A percentile compares a stretch with the other conserved stretches of the same genome.
Conservation (phyloP, 2,888 invertebrate species). For the Gymnoscelis rufifasciata region DNA sequence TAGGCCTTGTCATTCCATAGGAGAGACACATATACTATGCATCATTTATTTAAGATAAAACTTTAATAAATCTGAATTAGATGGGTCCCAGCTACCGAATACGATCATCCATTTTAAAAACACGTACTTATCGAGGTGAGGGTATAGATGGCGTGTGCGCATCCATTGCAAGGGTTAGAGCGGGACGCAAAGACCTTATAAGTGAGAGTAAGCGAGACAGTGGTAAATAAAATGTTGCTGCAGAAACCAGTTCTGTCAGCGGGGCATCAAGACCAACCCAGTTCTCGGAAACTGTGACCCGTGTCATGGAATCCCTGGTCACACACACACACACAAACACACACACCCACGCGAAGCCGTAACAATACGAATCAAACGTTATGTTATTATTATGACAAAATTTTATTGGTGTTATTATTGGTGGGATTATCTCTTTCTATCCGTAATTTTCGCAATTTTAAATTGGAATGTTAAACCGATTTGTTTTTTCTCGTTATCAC, state of each 20-base stretch:
- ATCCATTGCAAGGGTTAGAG: conserved; percentile 60
- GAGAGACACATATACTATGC: too few species aligned
- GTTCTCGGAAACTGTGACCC: conserved; percentile 78
- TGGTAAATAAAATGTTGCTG: conserved; percentile 61
- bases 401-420: conserved; percentile 42
- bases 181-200: conserved; percentile 34
- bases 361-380: conserved; percentile 41
- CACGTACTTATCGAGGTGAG: conserved; percentile 67
- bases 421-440: conserved; percentile 9
- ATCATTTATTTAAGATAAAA: too few species aligned
- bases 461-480: too few species aligned
- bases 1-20: too few species aligned
- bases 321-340: conserved; percentile 55
- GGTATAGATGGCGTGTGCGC: conserved; percentile 70
- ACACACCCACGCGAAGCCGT: conserved; percentile 38
- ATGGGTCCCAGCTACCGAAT: conserved; percentile 63
- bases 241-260: conserved; percentile 78
- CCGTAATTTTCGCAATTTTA: not conserved
- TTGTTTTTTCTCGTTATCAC: too few species aligned
- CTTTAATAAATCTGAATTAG: conserved; percentile 62
- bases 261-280: conserved; percentile 75
- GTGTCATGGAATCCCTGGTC: conserved; percentile 77
- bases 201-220: conserved; percentile 48
- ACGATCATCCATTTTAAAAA: conserved; percentile 64
- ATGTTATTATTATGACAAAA: conserved; percentile 38